Evolutionary conservation across 2,797 vertebrate genomes (phyloP).

Genomic region (Eleutherodactylus coqui): DNA sequence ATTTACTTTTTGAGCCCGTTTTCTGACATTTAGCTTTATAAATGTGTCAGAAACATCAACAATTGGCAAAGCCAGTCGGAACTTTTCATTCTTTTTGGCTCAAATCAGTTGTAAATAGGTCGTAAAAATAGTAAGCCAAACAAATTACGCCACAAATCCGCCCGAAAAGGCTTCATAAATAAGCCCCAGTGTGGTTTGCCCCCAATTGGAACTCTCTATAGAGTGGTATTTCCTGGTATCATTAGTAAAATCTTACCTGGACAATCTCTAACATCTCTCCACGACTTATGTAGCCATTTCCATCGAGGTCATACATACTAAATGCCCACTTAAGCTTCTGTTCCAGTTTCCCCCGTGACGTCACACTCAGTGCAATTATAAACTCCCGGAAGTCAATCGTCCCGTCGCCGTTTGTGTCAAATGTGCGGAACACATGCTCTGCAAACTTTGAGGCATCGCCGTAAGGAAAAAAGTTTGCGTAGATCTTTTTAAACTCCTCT

Average conservation of each 20-base stretch:
- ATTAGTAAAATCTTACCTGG: slow-evolving; percentile 74
- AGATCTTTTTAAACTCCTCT: slow-evolving; percentile 90
- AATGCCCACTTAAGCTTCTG: slow-evolving; percentile 89
- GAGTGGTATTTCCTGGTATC: background rate
- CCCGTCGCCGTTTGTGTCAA: slow-evolving; percentile 84
- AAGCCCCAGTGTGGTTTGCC: no score
- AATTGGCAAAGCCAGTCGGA: no score
- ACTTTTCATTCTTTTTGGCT: no score
- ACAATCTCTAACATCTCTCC: slow-evolving; percentile 89
- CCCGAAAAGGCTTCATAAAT: no score
- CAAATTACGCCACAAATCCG: no score
- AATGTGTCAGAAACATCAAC: no score
- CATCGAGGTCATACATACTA: slow-evolving; percentile 88
- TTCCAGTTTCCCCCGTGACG: slow-evolving; percentile 84
- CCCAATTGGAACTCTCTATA: background rate
- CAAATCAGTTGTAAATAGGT: no score
- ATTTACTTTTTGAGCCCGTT: no score
- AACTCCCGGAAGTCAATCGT: slow-evolving; percentile 90
- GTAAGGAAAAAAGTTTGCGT: slow-evolving; percentile 87
- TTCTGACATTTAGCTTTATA: no score
- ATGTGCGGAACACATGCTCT: slow-evolving; percentile 87
- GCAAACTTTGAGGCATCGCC: slow-evolving; percentile 87
- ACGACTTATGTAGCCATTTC: slow-evolving; percentile 89
- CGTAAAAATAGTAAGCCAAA: no score
- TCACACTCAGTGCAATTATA: slow-evolving; percentile 87